Evolutionary conservation across 2,113 vertebrate genomes (phyloP).

Genomic region (Phalacrocorax pelagicus): DNA sequence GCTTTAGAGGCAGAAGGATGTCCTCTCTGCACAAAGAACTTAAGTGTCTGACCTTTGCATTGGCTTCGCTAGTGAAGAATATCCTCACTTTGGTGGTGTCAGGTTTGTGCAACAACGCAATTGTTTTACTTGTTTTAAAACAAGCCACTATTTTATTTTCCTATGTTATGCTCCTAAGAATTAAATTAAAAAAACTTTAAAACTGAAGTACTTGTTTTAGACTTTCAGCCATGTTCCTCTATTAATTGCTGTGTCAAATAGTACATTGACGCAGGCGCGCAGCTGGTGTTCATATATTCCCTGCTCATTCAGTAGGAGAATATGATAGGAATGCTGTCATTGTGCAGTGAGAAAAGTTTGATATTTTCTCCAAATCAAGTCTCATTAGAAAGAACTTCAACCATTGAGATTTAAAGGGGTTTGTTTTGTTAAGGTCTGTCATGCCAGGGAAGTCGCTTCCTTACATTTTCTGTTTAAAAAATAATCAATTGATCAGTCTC

Average conservation of each 20-base stretch:
- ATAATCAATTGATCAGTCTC: background rate
- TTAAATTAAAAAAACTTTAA: slow-evolving; percentile 6
- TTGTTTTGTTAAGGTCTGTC: background rate
- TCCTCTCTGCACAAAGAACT: background rate
- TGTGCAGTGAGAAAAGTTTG: slow-evolving; percentile 22
- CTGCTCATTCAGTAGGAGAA: slow-evolving; percentile 43
- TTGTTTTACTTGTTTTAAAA: background rate
- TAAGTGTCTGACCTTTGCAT: background rate
- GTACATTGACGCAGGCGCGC: background rate
- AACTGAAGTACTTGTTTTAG: background rate
- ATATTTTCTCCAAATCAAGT: slow-evolving; percentile 4
- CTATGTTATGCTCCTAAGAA: background rate
- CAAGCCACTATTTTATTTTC: background rate
- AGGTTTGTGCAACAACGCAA: background rate
- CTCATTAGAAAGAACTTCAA: slow-evolving; percentile 8
- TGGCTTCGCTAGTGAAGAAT: background rate
- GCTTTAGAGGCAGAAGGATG: slow-evolving; percentile 4
- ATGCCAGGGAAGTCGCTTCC: background rate
- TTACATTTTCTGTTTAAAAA: slow-evolving; percentile 15
- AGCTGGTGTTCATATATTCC: slow-evolving; percentile 31
- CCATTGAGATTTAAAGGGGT: background rate
- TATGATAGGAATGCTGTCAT: slow-evolving; percentile 47
- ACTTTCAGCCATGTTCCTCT: background rate
- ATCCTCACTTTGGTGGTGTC: background rate
- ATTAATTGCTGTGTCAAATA: slow-evolving; percentile 28